Conservation (phyloP, 2,888 invertebrate genomes). For the Elysia crispata region DNA sequence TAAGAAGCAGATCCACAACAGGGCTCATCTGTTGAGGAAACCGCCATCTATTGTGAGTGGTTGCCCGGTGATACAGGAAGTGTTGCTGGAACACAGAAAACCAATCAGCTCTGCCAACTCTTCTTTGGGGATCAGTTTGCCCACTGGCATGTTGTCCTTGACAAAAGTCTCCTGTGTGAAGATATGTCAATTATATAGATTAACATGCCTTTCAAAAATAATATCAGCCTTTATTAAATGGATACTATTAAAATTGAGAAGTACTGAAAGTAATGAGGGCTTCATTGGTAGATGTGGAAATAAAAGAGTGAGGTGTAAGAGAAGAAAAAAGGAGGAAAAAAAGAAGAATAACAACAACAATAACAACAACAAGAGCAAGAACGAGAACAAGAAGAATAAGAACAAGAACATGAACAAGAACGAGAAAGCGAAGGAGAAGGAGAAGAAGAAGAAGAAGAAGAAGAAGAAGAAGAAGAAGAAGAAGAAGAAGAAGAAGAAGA, state of each 20-base stretch:
- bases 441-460: background rate
- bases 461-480: background rate
- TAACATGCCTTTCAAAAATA: too few species aligned
- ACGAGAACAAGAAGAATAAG: too few species aligned
- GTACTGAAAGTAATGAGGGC: too few species aligned
- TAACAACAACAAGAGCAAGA: too few species aligned
- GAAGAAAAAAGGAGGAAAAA: background rate
- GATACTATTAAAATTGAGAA: too few species aligned
- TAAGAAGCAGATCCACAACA: too few species aligned
- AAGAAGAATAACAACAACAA: too few species aligned
- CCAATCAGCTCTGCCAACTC: constrained; percentile 54
- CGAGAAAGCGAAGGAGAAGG: background rate
- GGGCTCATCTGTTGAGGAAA: background rate
- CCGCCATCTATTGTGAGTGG: constrained; percentile 60
- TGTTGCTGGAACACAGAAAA: constrained; percentile 58
- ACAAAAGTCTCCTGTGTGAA: constrained; percentile 35
- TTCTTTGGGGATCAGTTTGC: constrained; percentile 14
- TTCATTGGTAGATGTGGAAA: background rate
- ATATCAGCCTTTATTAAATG: too few species aligned
- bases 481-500: background rate
- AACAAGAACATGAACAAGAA: background rate
- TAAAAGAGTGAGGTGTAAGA: too few species aligned
- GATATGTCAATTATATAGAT: too few species aligned
- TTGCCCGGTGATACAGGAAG: constrained; percentile 59
- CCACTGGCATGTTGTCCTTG: constrained; percentile 1